phyloP scores from a whole-genome alignment of 2,797 vertebrate genomes.

The Channa striata region DNA sequence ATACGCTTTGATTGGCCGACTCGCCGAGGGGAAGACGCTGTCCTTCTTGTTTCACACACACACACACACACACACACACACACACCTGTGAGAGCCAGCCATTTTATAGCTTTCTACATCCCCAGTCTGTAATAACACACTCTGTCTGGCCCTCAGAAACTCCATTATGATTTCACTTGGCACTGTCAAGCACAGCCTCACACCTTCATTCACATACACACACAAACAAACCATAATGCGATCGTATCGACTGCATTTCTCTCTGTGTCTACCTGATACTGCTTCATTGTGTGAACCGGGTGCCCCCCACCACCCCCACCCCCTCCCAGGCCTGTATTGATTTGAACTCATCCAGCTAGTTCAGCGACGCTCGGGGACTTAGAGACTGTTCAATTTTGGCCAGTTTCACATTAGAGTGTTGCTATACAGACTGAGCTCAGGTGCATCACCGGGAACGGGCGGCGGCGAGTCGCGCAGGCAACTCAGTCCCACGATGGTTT shows the following conservation, averaged over 20 bases:
- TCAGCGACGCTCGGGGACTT: slow-evolving; percentile 43
- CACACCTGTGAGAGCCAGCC: slow-evolving; percentile 53
- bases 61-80: slow-evolving; percentile 18
- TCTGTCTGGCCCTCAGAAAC: slow-evolving; percentile 67
- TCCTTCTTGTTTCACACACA: slow-evolving; percentile 45
- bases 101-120: slow-evolving; percentile 48
- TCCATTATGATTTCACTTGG: slow-evolving; percentile 75
- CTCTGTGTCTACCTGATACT: slow-evolving; percentile 63
- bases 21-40: slow-evolving; percentile 18
- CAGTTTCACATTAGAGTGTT: slow-evolving; percentile 37
- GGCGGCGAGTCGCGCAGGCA: slow-evolving; percentile 1
- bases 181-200: slow-evolving; percentile 52
- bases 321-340: slow-evolving; percentile 56
- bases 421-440: slow-evolving; percentile 16
- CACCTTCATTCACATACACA: slow-evolving; percentile 61
- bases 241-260: slow-evolving; percentile 72
- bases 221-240: slow-evolving; percentile 64
- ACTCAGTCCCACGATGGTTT: slow-evolving; percentile 1
- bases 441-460: slow-evolving; percentile 2
- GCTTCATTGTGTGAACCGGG: slow-evolving; percentile 62
- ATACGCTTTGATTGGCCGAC: slow-evolving; percentile 46
- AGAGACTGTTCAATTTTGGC: slow-evolving; percentile 52
- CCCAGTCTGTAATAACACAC: slow-evolving; percentile 70
- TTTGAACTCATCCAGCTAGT: slow-evolving; percentile 64
- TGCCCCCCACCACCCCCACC: slow-evolving; percentile 7